Base-by-base conservation (phyloP, 2,113 vertebrate genomes). In the Struthidea cinerea region DNA sequence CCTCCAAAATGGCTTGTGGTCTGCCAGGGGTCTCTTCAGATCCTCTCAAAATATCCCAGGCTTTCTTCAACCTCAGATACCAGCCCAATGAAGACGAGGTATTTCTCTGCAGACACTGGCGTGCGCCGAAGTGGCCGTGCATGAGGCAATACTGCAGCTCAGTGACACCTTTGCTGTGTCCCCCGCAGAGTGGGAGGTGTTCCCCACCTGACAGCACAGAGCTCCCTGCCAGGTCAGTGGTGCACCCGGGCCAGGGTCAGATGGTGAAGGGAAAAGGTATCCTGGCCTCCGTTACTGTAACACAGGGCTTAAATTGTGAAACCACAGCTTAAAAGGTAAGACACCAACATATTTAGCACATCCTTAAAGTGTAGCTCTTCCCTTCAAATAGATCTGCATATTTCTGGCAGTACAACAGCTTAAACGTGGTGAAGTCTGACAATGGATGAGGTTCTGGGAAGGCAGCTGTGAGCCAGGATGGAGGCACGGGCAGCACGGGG, bases 171-270 rank as follows among this genome's bases (percentile, higher is more conserved):
- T 50, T 57, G 68, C 32, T 33, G 69, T 24, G 64, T 28, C 10
- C 55, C 70, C 33, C 35, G 6, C 16, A 9, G 69, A 11, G 19
- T 2, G 0, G 22, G 84, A 76, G 9, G 7, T 46, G 64, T 16
- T 65, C 32, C 5, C 24, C 41, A 24, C 35, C 47, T 4, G 68
- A 24, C 68, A 90, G 32, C 52, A 50, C 22, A 11, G 41, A 84
- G 59, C 21, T 28, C 55, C 15, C 46, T 75, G 57, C 33, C 63
- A 39, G 56, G 57, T 37, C 11, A 71, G 41, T 7, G 28, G 18
- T 3, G 42, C 21, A 18, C 60, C 6, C 0, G 0, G 49, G 28
- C 52, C 7, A 4, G 35, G 57, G 22, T 10, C 30, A 7, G 18
- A 10, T 9, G n/a, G 21, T 10, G 55, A 64, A 59, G 60, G 39